Percentiles rank a stretch among this genome's conserved stretches.
phyloP scores from a whole-genome alignment of 2,113 vertebrate genomes.

The Sarotherodon lohbergeri region DNA sequence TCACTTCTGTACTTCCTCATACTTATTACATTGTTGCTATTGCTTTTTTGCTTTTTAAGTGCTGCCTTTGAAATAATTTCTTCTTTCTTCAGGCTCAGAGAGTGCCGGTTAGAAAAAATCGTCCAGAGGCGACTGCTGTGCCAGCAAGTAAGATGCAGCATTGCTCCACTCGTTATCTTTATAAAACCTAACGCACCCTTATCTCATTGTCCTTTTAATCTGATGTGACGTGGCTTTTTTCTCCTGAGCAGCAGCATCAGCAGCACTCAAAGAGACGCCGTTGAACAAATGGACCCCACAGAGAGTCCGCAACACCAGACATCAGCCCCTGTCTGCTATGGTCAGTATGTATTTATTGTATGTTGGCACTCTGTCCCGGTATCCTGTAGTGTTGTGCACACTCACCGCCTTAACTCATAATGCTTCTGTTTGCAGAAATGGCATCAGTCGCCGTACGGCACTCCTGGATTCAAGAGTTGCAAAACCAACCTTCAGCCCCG shows the following conservation, averaged over 20 bases:
- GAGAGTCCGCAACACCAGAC: conserved; percentile 51
- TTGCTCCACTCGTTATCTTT: background rate
- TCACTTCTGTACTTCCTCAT: background rate
- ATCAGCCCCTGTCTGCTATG: conserved; percentile 59
- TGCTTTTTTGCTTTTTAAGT: background rate
- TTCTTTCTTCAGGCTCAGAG: conserved; percentile 60
- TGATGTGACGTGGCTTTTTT: background rate
- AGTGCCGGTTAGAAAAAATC: conserved; percentile 57
- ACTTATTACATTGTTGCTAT: background rate
- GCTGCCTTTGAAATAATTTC: background rate
- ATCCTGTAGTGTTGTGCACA: background rate
- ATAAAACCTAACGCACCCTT: background rate
- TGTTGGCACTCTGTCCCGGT: background rate
- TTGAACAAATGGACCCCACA: conserved; percentile 59
- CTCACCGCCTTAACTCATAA: background rate
- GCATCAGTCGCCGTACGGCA: conserved; percentile 18
- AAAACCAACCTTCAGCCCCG: background rate
- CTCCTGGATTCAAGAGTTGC: background rate
- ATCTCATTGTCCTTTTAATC: background rate
- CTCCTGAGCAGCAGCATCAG: background rate
- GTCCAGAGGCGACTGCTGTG: background rate
- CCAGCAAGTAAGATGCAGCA: conserved; percentile 29
- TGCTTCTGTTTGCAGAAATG: conserved; percentile 46
- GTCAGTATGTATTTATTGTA: conserved; percentile 19
- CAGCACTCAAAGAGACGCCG: conserved; percentile 25